Conservation (phyloP, 2,888 invertebrate genomes). For the Branchellion lobata region DNA sequence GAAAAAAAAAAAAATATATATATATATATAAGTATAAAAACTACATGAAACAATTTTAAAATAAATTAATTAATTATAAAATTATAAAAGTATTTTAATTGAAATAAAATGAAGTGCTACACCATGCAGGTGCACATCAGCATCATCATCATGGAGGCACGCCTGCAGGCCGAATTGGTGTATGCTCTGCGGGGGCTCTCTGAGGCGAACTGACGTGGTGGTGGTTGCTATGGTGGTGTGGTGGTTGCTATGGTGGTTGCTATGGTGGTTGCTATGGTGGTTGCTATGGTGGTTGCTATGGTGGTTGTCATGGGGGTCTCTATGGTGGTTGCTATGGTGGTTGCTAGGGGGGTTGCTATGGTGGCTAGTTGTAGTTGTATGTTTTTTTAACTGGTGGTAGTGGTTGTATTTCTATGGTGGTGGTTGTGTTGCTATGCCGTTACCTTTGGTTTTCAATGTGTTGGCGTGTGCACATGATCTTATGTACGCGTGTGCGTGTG, state of each 20-base stretch:
- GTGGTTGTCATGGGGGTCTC: background rate
- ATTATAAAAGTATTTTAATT: no score
- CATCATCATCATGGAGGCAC: slow-evolving; percentile 81
- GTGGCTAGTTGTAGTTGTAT: slow-evolving; percentile 62
- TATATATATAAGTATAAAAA: no score
- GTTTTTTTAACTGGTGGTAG: background rate
- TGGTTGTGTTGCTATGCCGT: background rate
- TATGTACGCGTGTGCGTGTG: no score
- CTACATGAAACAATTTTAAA: no score
- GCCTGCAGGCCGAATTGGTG: slow-evolving; percentile 80
- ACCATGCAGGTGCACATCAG: slow-evolving; percentile 75
- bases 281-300: slow-evolving; percentile 1
- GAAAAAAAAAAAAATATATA: no score
- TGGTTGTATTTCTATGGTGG: background rate
- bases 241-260: background rate
- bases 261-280: background rate
- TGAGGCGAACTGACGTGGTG: slow-evolving; percentile 66
- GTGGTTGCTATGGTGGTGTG: background rate
- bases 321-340: slow-evolving; percentile 1
- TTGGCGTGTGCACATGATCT: no score
- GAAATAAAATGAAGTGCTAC: no score
- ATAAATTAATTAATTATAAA: no score
- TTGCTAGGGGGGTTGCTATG: slow-evolving; percentile 72
- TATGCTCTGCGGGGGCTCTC: slow-evolving; percentile 80
- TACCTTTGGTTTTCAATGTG: no score